phyloP scores from a whole-genome alignment of 1,140 invertebrate genomes.

The Drosophila pseudoobscura region DNA sequence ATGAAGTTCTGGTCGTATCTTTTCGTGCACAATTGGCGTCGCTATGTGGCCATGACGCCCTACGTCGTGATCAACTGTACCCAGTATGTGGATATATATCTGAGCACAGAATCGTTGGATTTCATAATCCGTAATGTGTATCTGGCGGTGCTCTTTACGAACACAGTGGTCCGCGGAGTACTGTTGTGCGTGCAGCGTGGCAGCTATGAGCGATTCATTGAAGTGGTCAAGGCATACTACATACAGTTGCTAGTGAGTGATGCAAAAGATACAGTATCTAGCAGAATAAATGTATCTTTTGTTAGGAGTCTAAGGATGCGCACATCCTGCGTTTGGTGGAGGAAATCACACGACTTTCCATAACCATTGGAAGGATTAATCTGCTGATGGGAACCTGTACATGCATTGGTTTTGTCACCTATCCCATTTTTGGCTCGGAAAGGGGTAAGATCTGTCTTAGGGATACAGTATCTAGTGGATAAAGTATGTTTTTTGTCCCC shows the following conservation, averaged over 20 bases:
- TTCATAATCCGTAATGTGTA: conserved; percentile 75
- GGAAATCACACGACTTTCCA: conserved; percentile 54
- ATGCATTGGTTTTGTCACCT: conserved; percentile 71
- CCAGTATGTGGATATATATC: conserved; percentile 73
- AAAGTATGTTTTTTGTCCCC: background rate
- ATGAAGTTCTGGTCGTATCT: conserved; percentile 79
- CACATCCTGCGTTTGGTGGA: conserved; percentile 34
- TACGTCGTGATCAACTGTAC: conserved; percentile 63
- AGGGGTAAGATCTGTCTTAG: conserved; percentile 35
- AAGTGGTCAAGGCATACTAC: conserved; percentile 46
- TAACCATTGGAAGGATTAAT: conserved; percentile 64
- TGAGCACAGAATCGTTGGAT: conserved; percentile 66
- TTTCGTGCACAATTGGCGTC: conserved; percentile 72
- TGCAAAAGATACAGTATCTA: background rate
- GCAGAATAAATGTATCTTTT: background rate
- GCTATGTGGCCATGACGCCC: conserved; percentile 65
- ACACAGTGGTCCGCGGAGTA: conserved; percentile 61
- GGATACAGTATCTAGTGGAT: background rate
- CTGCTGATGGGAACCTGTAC: conserved; percentile 66
- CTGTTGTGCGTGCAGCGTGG: conserved; percentile 55
- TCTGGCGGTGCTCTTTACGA: conserved; percentile 66
- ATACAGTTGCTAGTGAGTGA: conserved; percentile 48
- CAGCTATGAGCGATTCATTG: conserved; percentile 61
- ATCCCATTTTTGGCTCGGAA: conserved; percentile 70
- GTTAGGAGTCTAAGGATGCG: conserved; percentile 37